Conservation (phyloP, 2,113 vertebrate genomes). For the Myotis lucifugus region DNA sequence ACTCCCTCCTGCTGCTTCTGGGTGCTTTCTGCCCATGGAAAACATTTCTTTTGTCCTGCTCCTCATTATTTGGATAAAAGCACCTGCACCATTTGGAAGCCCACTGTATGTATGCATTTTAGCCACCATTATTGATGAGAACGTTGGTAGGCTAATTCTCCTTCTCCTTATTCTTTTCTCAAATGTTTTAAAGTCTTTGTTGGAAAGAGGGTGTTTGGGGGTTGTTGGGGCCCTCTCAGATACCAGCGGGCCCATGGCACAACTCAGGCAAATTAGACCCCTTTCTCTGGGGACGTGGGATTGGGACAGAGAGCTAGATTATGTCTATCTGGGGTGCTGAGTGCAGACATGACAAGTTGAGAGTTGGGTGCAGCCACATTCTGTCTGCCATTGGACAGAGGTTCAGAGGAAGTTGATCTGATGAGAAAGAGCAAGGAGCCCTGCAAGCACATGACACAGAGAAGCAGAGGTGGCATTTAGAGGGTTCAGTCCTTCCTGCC, state of each 20-base stretch:
- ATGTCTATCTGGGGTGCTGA: background rate
- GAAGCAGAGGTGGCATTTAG: background rate
- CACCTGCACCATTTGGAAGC: background rate
- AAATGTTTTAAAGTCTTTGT: background rate
- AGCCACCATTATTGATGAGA: background rate
- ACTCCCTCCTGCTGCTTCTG: background rate
- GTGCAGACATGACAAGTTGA: background rate
- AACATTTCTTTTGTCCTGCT: background rate
- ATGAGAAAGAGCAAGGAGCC: background rate
- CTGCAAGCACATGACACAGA: background rate
- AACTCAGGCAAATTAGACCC: background rate
- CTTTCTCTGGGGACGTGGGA: background rate
- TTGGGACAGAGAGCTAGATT: background rate
- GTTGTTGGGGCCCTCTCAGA: background rate
- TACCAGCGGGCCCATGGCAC: background rate
- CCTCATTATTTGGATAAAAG: background rate
- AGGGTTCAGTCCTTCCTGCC: too few species aligned
- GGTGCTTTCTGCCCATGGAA: background rate
- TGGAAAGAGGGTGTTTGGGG: background rate
- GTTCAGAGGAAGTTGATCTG: background rate
- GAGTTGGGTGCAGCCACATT: background rate
- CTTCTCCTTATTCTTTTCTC: background rate
- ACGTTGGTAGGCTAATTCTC: background rate
- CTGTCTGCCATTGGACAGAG: background rate
- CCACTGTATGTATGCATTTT: background rate